Evolutionary conservation across 2,888 invertebrate genomes (phyloP).

Genomic region (Cistogaster globosa): DNA sequence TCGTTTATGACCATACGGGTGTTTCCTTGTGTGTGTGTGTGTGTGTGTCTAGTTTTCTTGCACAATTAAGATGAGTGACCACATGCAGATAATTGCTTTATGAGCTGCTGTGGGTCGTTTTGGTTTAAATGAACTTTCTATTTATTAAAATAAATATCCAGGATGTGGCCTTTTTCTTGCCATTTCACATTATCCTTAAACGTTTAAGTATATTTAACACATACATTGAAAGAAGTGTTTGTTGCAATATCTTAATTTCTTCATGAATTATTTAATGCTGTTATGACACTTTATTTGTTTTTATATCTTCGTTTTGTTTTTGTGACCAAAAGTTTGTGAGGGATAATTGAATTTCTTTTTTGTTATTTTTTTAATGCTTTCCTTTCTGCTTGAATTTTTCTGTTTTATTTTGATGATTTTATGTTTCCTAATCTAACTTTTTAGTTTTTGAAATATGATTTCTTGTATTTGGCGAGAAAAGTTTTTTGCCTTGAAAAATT

Average conservation of each 20-base stretch:
- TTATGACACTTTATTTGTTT: conserved; percentile 65
- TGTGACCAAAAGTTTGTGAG: conserved; percentile 46
- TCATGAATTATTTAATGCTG: conserved; percentile 69
- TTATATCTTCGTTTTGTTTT: conserved; percentile 10
- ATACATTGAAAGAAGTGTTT: conserved; percentile 31
- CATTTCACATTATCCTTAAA: not conserved
- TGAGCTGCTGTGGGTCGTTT: conserved; percentile 77
- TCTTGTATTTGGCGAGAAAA: conserved; percentile 1
- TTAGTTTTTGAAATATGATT: conserved; percentile 48
- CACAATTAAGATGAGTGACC: conserved; percentile 75
- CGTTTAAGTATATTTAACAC: conserved; percentile 13
- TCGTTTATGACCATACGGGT: not conserved
- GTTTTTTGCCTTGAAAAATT: conserved; percentile 48
- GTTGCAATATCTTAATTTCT: conserved; percentile 63
- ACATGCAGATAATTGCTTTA: conserved; percentile 83
- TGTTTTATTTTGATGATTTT: not conserved
- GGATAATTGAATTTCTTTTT: conserved; percentile 66
- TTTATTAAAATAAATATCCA: conserved; percentile 65
- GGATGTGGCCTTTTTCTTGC: conserved; percentile 27
- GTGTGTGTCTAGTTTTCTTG: conserved; percentile 17
- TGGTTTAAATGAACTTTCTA: conserved; percentile 79
- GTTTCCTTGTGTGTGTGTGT: conserved; percentile 5
- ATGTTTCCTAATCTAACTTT: conserved; percentile 22
- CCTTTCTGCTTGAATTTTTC: not conserved
- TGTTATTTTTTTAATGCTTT: conserved; percentile 5